Evolutionary conservation across 1,140 invertebrate species (phyloP), one percentile per base, ranked within the genome.

Genomic region (Cydia fagiglandana): DNA sequence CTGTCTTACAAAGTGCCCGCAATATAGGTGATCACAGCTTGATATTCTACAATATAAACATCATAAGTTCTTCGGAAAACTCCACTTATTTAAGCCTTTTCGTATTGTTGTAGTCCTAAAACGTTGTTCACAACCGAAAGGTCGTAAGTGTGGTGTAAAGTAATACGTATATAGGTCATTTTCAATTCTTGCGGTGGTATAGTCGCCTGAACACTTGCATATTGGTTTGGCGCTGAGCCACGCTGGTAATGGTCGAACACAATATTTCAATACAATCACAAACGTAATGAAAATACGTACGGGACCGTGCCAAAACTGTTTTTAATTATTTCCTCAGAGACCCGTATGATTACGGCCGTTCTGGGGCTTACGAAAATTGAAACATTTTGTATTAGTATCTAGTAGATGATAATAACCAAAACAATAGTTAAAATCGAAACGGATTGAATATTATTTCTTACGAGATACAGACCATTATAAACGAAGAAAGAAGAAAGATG

Each of bases 241-340:
- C 34, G 66, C 34, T 30, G 30, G 66, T 70, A 70, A 70, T 70
- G 66, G 66, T 24, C n/a, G 30, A 34, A 38, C 34, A 38, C 66
- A 70, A 70, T 70, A 70, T 70, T 70, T 70, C 66, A 70, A 70
- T 70, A 70, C 66, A 70, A 70, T 70, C 66, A 70, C 66, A 70
- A 70, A 70, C 66, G 66, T 38, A 70, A 70, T 70, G 66, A 38
- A 38, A 70, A 70, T 70, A 70, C 66, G 30, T 41, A 38, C 66
- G 34, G 66, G 30, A 34, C 13, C 66, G 66, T 70, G 66, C 66
- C 66, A 70, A 70, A 70, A 17, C 66, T 70, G 66, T 70, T 70
- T 70, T 70, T 70, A 70, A 70, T 70, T 70, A 70, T 70, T 70
- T 38, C 66, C 34, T 70, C 66, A 28, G 66, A 70, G 38, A 41